Evolutionary conservation across 2,113 vertebrate species (phyloP).

Genomic region (Acinonyx jubatus): DNA sequence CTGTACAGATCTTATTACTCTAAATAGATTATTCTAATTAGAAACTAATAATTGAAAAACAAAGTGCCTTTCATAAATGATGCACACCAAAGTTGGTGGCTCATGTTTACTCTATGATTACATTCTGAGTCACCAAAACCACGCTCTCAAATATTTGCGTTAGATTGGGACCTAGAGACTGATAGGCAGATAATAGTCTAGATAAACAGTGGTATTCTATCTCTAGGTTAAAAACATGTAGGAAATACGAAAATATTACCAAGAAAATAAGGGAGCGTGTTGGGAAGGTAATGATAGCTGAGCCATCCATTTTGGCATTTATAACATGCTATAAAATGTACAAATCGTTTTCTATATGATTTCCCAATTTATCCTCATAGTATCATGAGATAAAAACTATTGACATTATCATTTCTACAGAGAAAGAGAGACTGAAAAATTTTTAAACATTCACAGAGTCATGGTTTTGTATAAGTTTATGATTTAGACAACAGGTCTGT

Average conservation of each 20-base stretch:
- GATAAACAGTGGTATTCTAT: neutral
- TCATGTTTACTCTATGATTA: neutral
- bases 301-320: neutral
- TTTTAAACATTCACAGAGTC: neutral
- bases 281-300: neutral
- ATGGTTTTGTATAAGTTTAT: neutral
- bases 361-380: neutral
- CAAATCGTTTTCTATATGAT: neutral
- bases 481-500: neutral
- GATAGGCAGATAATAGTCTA: neutral
- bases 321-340: neutral
- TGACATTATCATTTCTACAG: neutral
- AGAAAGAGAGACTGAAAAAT: neutral
- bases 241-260: neutral
- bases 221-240: neutral
- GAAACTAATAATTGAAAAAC: neutral
- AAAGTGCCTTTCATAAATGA: neutral
- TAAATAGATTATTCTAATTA: neutral
- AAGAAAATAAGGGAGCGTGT: neutral
- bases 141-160: neutral
- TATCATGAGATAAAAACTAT: neutral
- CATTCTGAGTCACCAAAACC: neutral
- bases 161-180: neutral
- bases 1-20: neutral
- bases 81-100: neutral